These are phyloP conservation scores for Trichomalopsis sarcophagae DNA, from an alignment of 1,140 invertebrate species.

Conservation along the genomic window DNA sequence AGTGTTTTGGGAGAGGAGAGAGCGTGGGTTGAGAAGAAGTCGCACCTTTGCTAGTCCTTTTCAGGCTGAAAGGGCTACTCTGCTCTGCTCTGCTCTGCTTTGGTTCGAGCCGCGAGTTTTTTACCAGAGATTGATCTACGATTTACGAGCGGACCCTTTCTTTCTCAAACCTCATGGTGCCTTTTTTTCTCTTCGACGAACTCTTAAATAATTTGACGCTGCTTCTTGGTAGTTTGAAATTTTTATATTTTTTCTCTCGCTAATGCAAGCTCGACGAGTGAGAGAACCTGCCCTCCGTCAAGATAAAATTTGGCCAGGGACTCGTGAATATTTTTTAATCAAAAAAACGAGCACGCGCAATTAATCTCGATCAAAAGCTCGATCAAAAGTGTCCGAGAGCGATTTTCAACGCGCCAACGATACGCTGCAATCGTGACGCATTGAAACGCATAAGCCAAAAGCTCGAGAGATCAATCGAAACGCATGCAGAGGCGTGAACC, in stretches of 20 bases:
- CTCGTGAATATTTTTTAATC: no score
- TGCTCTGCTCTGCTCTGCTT: background rate
- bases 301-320: no score
- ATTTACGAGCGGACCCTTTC: background rate
- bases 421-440: background rate
- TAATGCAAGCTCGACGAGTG: no score
- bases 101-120: background rate
- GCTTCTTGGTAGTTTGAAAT: no score
- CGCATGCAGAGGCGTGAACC: background rate
- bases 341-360: no score
- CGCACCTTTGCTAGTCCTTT: background rate
- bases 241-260: no score
- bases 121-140: slow-evolving; percentile 20
- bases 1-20: background rate
- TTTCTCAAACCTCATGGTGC: background rate
- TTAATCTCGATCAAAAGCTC: no score
- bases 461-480: background rate
- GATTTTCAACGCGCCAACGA: background rate
- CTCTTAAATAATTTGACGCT: background rate
- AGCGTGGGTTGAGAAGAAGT: background rate
- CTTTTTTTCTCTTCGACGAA: background rate
- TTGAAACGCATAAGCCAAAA: background rate
- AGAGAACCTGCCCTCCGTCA: no score
- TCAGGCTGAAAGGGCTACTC: background rate
- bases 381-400: background rate